Percentiles rank a stretch among this genome's conserved stretches.
These are phyloP conservation scores for Sthenelais limicola DNA, from an alignment of 2,888 invertebrate genomes.

Conservation along the genomic window DNA sequence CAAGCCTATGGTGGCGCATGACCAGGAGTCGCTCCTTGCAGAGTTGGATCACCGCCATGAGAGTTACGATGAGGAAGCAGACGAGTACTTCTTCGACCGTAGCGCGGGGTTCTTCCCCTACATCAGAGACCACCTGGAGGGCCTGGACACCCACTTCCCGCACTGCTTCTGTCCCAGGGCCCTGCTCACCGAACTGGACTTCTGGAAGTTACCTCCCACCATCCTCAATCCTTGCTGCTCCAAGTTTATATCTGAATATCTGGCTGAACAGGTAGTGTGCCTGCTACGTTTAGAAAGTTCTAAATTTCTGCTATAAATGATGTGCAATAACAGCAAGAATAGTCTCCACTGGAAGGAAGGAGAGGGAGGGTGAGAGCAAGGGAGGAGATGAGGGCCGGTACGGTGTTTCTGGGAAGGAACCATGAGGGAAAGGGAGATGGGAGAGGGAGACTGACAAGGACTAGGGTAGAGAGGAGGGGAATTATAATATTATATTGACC, in stretches of 20 bases:
- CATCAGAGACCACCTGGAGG: conserved; percentile 13
- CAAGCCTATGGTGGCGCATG: neutral
- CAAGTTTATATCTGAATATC: conserved; percentile 16
- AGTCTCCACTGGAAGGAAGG: no score
- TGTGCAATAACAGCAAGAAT: no score
- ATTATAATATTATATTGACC: no score
- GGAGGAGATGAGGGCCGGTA: no score
- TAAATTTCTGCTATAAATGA: no score
- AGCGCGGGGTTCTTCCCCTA: conserved; percentile 18
- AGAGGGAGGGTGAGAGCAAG: no score
- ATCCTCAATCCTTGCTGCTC: neutral
- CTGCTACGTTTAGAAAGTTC: no score
- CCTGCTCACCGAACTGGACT: conserved; percentile 2
- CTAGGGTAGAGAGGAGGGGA: no score
- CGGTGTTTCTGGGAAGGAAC: no score
- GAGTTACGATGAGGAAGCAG: neutral
- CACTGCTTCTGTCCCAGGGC: conserved; percentile 14
- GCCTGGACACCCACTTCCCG: conserved; percentile 1
- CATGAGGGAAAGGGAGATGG: no score
- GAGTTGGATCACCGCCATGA: neutral
- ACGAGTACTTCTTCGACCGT: conserved; percentile 25
- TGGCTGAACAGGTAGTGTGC: conserved; percentile 3
- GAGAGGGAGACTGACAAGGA: no score
- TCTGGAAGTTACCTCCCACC: conserved; percentile 8
- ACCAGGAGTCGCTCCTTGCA: neutral